Percentiles rank a stretch among this genome's conserved stretches.
Conservation (phyloP, 2,888 invertebrate genomes). For the Stictocephala bisonia region DNA sequence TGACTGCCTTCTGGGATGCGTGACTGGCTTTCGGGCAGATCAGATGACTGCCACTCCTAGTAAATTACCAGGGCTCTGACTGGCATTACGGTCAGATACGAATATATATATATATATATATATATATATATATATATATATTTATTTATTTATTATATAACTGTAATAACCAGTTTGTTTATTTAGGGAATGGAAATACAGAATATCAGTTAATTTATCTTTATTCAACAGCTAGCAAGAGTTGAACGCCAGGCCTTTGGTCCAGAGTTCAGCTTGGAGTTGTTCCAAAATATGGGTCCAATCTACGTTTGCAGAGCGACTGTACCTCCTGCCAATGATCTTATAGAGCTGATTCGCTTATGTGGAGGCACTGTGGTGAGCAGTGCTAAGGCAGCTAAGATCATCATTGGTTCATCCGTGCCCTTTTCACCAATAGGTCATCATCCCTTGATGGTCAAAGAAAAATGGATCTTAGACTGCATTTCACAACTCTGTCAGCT, state of each 20-base stretch:
- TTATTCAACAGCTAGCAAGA: conserved; percentile 74
- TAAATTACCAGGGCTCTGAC: too few relatives aligned
- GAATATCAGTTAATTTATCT: conserved; percentile 57
- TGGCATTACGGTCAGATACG: too few relatives aligned
- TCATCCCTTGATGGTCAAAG: conserved; percentile 64
- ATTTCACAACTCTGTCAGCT: conserved; percentile 65
- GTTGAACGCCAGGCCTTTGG: conserved; percentile 73
- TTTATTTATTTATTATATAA: too few relatives aligned
- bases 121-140: too few relatives aligned
- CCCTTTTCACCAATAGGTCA: conserved; percentile 39
- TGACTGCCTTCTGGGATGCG: too few relatives aligned
- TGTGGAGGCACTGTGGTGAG: conserved; percentile 70
- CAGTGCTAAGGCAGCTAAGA: conserved; percentile 66
- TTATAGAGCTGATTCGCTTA: conserved; percentile 70
- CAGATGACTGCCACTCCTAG: too few relatives aligned
- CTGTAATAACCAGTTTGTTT: neutral
- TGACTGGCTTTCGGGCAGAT: too few relatives aligned
- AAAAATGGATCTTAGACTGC: conserved; percentile 74
- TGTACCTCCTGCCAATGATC: conserved; percentile 67
- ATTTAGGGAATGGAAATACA: conserved; percentile 27
- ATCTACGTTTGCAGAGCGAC: conserved; percentile 69
- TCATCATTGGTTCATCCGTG: conserved; percentile 65
- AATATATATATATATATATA: too few relatives aligned
- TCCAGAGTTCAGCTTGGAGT: conserved; percentile 68
- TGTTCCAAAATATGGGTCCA: conserved; percentile 70